phyloP scores from a whole-genome alignment of 2,113 vertebrate species.

The Mohoua ochrocephala region DNA sequence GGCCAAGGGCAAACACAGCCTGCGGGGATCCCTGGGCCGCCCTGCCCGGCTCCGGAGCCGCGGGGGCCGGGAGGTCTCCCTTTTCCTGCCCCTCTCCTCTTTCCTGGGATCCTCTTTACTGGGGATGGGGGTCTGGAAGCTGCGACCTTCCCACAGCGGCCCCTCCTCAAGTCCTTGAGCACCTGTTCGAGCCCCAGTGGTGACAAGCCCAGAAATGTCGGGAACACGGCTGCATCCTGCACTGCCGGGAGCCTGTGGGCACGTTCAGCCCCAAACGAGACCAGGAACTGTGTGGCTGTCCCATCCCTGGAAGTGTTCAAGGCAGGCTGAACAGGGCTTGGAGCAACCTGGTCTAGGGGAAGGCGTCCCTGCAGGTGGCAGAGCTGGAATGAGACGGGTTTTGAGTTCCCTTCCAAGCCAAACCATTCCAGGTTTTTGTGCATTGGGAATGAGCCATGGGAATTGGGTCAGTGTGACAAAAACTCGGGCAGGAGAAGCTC shows the following conservation, averaged over 20 bases:
- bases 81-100: neutral
- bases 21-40: neutral
- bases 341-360: neutral
- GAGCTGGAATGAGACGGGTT: fast-evolving
- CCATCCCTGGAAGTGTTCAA: neutral
- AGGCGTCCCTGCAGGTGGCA: neutral
- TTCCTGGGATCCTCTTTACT: neutral
- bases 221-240: fast-evolving
- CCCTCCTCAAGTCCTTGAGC: neutral
- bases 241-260: fast-evolving
- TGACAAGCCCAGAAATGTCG: neutral
- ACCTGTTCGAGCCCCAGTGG: fast-evolving
- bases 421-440: neutral
- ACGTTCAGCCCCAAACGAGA: neutral
- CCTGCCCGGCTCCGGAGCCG: neutral
- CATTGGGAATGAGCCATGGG: neutral
- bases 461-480: neutral
- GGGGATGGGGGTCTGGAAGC: neutral
- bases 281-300: neutral
- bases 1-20: neutral
- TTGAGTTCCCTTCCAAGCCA: neutral
- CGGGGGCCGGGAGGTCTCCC: neutral
- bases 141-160: neutral
- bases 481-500: neutral
- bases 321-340: neutral